Evolutionary conservation across 2,113 vertebrate genomes (phyloP), one percentile per base, ranked within the genome.

Genomic region (Scalopus aquaticus): DNA sequence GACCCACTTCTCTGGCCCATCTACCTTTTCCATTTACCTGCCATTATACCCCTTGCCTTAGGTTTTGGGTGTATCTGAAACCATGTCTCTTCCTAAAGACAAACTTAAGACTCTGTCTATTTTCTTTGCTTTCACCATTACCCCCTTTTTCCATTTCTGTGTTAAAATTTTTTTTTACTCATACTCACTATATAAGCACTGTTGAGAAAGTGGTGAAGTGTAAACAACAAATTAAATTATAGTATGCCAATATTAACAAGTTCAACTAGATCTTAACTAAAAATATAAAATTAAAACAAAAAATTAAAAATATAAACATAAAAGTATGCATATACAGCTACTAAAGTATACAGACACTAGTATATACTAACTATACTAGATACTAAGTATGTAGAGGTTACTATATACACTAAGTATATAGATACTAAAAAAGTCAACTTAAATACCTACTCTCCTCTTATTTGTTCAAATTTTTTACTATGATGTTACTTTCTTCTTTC

Each of bases 141-240:
- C 12, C 9, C 0, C 35, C 7, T 11, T 74, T 35, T 62, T 28
- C 19, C 35, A 64, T 51, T 81, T 93, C 74, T 82, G 24, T 70
- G 72, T 49, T 9, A 22, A 79, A 60, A 62, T 76, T 82, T 65
- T 32, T 64, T 76, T 67, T 62, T 22, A 64, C 26, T 72, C 87
- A 90, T 5, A 85, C 9, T 67, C 16, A 32, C 26, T 28, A 93
- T 93, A 60, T 22, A 91, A 72, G 49, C 77, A 78, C 10, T 89
- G 44, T 2, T 78, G 9, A 62, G 88, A 96, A 96, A 86, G 28
- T 2, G 12, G 51, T 73, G 64, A 82, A 26, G 35, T 56, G 72
- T 15, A 93, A 87, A 89, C 65, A 79, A 78, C 15, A 90, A 92
- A 77, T 76, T 77, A 82, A 64, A 56, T 90, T 32, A 67, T 22